Conservation (phyloP, 2,888 invertebrate species). For the Serrognathus titanus region DNA sequence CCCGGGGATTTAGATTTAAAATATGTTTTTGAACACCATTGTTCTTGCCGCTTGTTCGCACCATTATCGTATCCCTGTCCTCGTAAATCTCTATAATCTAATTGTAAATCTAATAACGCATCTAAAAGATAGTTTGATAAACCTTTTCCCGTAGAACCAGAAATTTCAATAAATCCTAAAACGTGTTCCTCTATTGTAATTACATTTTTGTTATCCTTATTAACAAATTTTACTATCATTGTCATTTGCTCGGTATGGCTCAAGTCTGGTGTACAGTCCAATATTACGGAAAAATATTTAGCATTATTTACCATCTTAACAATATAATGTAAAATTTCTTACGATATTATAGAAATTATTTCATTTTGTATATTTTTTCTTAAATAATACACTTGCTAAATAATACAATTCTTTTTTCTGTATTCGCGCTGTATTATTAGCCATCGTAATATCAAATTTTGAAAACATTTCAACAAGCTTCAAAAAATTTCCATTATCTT, state of each 20-base stretch:
- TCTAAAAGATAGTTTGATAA: neutral
- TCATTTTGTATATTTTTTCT: neutral
- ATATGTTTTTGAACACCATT: neutral
- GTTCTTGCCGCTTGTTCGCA: neutral
- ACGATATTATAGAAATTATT: neutral
- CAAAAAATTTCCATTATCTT: too few species aligned
- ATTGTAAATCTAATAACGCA: neutral
- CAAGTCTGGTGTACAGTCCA: too few species aligned
- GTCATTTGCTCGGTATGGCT: neutral
- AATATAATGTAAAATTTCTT: neutral
- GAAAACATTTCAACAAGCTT: too few species aligned
- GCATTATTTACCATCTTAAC: slow-evolving; percentile 1
- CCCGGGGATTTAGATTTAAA: neutral
- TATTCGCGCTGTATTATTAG: too few species aligned
- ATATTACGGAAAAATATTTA: neutral
- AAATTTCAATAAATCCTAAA: slow-evolving; percentile 5
- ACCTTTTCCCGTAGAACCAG: slow-evolving; percentile 4
- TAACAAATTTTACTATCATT: slow-evolving; percentile 1
- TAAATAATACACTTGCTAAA: neutral
- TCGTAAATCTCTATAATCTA: neutral
- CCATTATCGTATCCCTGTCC: slow-evolving; percentile 7
- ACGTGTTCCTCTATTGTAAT: slow-evolving; percentile 4
- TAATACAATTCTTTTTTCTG: too few species aligned
- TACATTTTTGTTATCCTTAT: neutral
- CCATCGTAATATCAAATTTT: too few species aligned